Evolutionary conservation across 1,140 invertebrate species (phyloP), one percentile per base, ranked within the genome.

Genomic region (Octopus sinensis): DNA sequence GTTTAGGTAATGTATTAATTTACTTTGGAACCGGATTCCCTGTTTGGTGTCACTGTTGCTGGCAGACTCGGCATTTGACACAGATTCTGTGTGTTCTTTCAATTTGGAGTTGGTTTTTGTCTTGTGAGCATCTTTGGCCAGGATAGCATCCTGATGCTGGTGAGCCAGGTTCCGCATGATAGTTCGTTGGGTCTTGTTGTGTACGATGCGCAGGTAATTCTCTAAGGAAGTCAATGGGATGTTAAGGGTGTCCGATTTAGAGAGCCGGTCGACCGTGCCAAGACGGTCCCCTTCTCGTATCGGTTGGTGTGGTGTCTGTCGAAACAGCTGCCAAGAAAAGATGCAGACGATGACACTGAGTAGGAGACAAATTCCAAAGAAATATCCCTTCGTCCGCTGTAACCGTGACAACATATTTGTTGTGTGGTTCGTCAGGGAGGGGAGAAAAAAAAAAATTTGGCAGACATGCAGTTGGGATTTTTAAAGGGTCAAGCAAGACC

Each of bases 291-390:
- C 17, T 51, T 77, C 76, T 17, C 52, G 30, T 6, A 77, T 51
- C 43, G 76, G 43, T 77, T 77, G 51, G 23, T 82, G 10, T 23
- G 54, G 76, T 5, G 81, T 62, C 30, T 79, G 62, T 13, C 77
- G 78, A 10, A 82, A 73, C 53, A 82, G 30, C 17, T 79, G 81
- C 81, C 81, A 82, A 9, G 81, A 79, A 51, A 82, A 68, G 54
- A 73, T 51, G 5, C 52, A 5, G 52, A 82, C 17, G 9, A 79
- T 17, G 17, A 52, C 78, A 54, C 54, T 52, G 17, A 78, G 53
- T 0, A 82, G 6, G 2, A 82, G 23, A 56, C 77, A 82, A 17
- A 82, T 54, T 17, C 68, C 43, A 51, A 82, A 79, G 53, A 82
- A 82, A 56, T 78, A 76, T 9, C 78, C 23, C 23, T 82, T 82